Evolutionary conservation across 2,113 vertebrate species (phyloP), one percentile per base, ranked within the genome.

Genomic region (Ammospiza caudacuta): DNA sequence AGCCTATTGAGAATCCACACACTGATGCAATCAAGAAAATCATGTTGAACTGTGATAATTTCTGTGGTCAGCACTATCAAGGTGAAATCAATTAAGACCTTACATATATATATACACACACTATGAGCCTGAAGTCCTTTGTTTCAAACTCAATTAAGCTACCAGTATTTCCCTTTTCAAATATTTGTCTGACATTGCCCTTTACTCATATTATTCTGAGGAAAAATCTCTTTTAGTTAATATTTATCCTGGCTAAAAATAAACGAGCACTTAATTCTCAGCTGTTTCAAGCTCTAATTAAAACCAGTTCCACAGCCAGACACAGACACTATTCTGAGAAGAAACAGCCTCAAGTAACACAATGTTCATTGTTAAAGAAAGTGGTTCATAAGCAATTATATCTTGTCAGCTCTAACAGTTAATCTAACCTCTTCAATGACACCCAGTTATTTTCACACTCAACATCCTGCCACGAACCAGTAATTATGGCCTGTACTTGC

Each of bases 361-460:
- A 94, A 62, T 89, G 87, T 91, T 93, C 91, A 89, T 94, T 94
- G 95, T 88, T 95, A 93, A 90, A 93, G 75, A 91, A 91, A 95
- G 81, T 55, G n/a, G 70, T 66, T 93, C 95, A 94, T 89, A 95
- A 97, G 93, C 95, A 97, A 98, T 98, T 98, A 96, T 97, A 98
- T 97, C 97, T 97, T 97, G 97, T 98, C 98, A 98, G 79, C 77
- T 96, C 79, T 94, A 94, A 89, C 93, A 94, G 94, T 96, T 97
- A 96, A 97, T 97, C 96, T 97, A 97, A 97, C 97, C 96, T 97
- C 95, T 97, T 92, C 89, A 96, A 37, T 95, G 97, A 98, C 97
- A 98, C 93, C 76, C 90, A 94, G 94, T 96, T 97, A 98, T 98
- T 98, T 97, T 96, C 94, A 96, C 89, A 95, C 95, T 96, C 97